Conservation (phyloP, 2,113 vertebrate genomes). For the Hystrix brachyura region DNA sequence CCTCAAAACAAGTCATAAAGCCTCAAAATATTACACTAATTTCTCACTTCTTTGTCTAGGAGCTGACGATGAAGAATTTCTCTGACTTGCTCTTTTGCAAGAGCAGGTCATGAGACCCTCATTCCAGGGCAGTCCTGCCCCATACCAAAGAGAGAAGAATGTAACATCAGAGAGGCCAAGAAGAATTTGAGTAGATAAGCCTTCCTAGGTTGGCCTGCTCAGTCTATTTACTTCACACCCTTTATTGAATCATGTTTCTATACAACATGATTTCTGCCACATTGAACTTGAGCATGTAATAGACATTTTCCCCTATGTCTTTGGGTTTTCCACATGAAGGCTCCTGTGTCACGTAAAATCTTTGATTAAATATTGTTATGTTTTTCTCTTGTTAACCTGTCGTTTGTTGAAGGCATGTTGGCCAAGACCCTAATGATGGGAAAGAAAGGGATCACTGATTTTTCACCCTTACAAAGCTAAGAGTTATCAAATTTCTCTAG, state of each 20-base stretch:
- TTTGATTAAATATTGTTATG: neutral
- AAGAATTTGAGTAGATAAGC: neutral
- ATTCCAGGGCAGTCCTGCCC: neutral
- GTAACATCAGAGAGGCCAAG: neutral
- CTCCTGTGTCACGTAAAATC: neutral
- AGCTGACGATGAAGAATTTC: neutral
- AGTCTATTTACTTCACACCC: neutral
- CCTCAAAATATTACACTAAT: neutral
- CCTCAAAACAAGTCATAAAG: neutral
- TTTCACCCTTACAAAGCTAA: neutral
- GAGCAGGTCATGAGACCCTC: neutral
- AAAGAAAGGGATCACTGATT: neutral
- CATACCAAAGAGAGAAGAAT: neutral
- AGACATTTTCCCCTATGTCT: neutral
- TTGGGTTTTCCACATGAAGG: neutral
- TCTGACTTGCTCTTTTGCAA: neutral
- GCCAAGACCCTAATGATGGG: neutral
- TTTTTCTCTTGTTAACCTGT: neutral
- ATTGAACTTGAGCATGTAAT: neutral
- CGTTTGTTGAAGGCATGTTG: neutral
- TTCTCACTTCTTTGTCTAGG: neutral
- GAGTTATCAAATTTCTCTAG: neutral
- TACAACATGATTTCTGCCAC: neutral
- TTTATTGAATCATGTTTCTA: neutral
- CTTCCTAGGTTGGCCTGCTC: neutral